Evolutionary conservation across 2,113 vertebrate genomes (phyloP), one percentile per base, ranked within the genome.

Genomic region (Steatornis caripensis): DNA sequence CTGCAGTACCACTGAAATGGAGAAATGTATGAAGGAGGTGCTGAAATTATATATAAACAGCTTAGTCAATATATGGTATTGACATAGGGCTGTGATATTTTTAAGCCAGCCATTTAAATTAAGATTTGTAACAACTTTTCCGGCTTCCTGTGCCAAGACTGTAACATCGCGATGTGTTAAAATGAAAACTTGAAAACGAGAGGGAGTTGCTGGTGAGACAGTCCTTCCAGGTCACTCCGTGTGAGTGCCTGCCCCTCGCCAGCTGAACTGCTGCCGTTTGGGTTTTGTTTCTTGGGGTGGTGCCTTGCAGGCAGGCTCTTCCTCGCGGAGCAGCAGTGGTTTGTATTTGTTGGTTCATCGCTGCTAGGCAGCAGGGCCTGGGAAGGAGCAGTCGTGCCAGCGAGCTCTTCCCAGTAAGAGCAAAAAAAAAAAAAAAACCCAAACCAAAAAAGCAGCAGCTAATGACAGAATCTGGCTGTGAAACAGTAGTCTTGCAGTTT

Each of bases 261-360:
- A 2, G 16, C 0, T 32, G 43, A 21, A 17, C 2, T 62, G 80
- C 41, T 58, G 51, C 46, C 9, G 1, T 30, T 27, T 39, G 39
- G 43, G 14, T 15, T 58, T 43, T 29, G 18, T 54, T 49, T 68
- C 57, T 45, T 9, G 21, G 57, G 57, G 64, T 7, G 23, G 4
- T 62, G 55, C n/a, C 9, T 13, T 13, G 11, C 22, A 57, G 72
- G 68, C 11, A 8, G 60, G 10, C 9, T 37, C 37, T 75, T 34
- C 23, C 34, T 10, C 4, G 39, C 0, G 0, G 65, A 61, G 65
- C 23, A 30, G 72, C n/a, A 0, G 5, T 13, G 46, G 19, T 53
- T 69, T 79, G 8, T 6, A 15, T 9, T 7, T 36, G 41, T 15
- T 8, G 9, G 7, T 26, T 81, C 15, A 10, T 4, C 19, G 64